Evolutionary conservation across 2,888 invertebrate genomes (phyloP).

Genomic region (Tetragnatha montana): DNA sequence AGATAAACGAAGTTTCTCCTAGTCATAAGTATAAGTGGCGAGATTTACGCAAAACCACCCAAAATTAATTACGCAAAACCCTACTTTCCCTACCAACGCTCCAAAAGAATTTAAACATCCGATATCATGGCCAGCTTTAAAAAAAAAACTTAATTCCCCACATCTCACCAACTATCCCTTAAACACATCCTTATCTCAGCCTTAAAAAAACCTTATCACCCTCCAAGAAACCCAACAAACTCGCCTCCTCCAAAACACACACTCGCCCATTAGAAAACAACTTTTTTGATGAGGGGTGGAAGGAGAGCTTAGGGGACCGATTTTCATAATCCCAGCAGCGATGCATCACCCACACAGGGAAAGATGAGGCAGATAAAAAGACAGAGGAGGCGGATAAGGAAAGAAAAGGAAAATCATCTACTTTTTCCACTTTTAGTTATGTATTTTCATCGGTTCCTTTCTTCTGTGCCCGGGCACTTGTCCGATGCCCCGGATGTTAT

Average conservation of each 20-base stretch:
- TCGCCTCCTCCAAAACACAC: not conserved
- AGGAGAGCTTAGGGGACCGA: slow-evolving; percentile 26
- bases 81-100: too few species aligned
- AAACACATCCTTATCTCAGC: not conserved
- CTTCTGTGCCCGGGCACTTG: slow-evolving; percentile 76
- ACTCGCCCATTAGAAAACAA: slow-evolving; percentile 34
- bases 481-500: slow-evolving; percentile 61
- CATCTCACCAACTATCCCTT: not conserved
- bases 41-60: too few species aligned
- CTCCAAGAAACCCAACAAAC: not conserved
- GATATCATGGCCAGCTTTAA: too few species aligned
- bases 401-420: not conserved
- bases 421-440: slow-evolving; percentile 30
- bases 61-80: too few species aligned
- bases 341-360: slow-evolving; percentile 47
- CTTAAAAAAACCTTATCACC: not conserved
- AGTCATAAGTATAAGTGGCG: too few species aligned
- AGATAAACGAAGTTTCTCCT: too few species aligned
- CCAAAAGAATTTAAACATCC: too few species aligned
- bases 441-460: slow-evolving; percentile 80
- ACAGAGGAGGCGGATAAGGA: slow-evolving; percentile 2
- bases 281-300: slow-evolving; percentile 18
- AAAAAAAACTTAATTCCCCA: not conserved
- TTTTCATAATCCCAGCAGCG: slow-evolving; percentile 55
- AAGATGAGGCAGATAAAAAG: slow-evolving; percentile 43